Base-by-base conservation (phyloP, 2,113 vertebrate species). In the Ancistrus triradiatus region DNA sequence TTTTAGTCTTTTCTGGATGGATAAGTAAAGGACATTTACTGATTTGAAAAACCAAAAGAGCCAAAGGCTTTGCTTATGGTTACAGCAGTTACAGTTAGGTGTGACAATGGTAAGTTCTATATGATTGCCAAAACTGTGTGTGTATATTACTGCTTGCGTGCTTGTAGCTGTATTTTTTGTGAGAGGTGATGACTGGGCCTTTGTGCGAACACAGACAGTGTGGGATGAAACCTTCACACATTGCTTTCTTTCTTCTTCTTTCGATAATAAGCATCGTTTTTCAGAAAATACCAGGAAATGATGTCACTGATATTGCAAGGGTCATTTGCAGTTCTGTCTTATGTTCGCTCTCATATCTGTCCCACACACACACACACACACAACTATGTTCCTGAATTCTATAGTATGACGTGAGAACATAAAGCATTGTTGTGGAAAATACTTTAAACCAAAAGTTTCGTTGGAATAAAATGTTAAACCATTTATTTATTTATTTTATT, bases 141-240 rank as follows among this genome's bases (percentile, higher is more conserved):
- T 60, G 58, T 60, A 13, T 42, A 21, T 52, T 42, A 21, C 15
- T 51, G 60, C 24, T 27, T 59, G 18, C n/a, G 24, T 27, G 31
- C 14, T 47, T n/a, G 24, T 56, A 19, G n/a, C 35, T 13, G 44
- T 51, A 15, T 27, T 50, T 50, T 44, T 47, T 40, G 46, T 13
- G n/a, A 40, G n/a, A 50, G 22, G 21, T 1, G n/a, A 64, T 65
- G 40, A 65, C 27, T 65, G 19, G 27, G 50, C 25, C 51, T 65
- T 65, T 65, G 62, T 65, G 3, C 17, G 7, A 28, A 35, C 18
- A 11, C 17, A 65, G 62, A 65, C 62, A 65, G 62, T 37, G 62
- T 65, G 62, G 62, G 62, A 33, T 14, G 61, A 22, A 13, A 53
- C 14, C 10, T 64, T 46, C 61, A 51, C 14, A 53, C 38, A 53